Evolutionary conservation across 2,797 vertebrate species (phyloP).

Genomic region (Oryzias sinensis): DNA sequence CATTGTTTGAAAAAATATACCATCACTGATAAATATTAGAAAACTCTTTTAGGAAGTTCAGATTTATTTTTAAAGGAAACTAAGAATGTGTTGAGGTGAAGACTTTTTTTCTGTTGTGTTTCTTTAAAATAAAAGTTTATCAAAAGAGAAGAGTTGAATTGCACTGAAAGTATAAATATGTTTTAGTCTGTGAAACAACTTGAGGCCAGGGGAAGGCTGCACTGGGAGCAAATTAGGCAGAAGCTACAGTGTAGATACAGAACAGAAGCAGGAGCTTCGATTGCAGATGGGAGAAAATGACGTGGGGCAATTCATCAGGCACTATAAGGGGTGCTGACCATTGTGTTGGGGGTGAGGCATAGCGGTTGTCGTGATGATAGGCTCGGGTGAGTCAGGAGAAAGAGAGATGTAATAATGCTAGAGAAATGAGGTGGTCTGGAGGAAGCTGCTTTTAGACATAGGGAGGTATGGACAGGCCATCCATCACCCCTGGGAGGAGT

Average conservation of each 20-base stretch:
- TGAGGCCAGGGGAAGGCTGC: not conserved
- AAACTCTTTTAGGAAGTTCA: too few species aligned
- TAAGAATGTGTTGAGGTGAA: not conserved
- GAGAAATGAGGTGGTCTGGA: constrained; percentile 69
- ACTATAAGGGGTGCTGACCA: constrained; percentile 53
- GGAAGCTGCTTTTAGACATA: constrained; percentile 65
- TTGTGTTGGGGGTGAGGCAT: constrained; percentile 34
- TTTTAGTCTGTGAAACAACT: too few species aligned
- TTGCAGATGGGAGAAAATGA: constrained; percentile 39
- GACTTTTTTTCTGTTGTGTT: not conserved
- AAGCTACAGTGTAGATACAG: constrained; percentile 32
- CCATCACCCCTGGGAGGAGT: constrained; percentile 63
- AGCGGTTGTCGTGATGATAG: constrained; percentile 49
- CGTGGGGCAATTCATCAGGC: constrained; percentile 39
- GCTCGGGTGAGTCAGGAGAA: constrained; percentile 67
- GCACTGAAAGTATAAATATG: too few species aligned
- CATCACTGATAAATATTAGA: too few species aligned
- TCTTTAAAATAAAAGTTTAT: too few species aligned
- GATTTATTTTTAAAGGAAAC: too few species aligned
- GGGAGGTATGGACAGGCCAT: constrained; percentile 62
- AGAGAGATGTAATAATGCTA: constrained; percentile 71
- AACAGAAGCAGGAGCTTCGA: constrained; percentile 24
- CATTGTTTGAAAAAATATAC: too few species aligned
- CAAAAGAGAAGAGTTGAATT: too few species aligned
- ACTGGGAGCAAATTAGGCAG: constrained; percentile 21